Base-by-base conservation (phyloP, 1,140 invertebrate genomes). In the Bacillus rossius region DNA sequence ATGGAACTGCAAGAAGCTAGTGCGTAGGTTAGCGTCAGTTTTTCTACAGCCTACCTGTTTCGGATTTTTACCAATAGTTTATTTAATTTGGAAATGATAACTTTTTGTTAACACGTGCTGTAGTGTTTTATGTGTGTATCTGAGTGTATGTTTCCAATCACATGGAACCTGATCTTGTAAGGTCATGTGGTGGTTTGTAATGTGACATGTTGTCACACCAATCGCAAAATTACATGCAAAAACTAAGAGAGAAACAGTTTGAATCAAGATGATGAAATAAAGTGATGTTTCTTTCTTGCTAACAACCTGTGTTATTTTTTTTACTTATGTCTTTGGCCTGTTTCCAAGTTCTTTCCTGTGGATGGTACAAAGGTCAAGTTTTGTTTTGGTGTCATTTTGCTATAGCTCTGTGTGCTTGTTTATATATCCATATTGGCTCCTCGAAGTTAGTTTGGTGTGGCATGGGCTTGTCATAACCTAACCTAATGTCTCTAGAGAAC, bases 331-430 rank as follows among this genome's bases (percentile, higher is more conserved):
- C 75, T 77, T 7, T 77, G 75, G 73, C 76, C 61, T 66, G 67
- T 71, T 72, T 77, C 76, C 75, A 77, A 77, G 75, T 77, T 67
- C n/a, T 34, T 34, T 10, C 29, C 29, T 7, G 29, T 34, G 29
- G 29, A 34, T 34, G 69, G n/a, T 64, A 71, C 75, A 77, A 78
- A 77, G 76, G 75, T 79, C 76, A 76, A 78, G 77, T 78, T 78
- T 72, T 77, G 79, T 80, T 80, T 80, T 80, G 78, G 78, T 79
- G 78, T 79, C 77, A 77, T 64, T 73, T 77, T 73, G 29, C 29
- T 34, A 34, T 34, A 34, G 76, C 76, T 79, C 77, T 75, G 73
- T 78, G 78, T 80, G 78, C 77, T 78, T 78, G 76, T 75, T 76
- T 77, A 77, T 75, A 72, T 73, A 54, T 58, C 54, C 29, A 40